Evolutionary conservation across 2,797 vertebrate genomes (phyloP), one percentile per base, ranked within the genome.

Genomic region (Pangasius macronema): DNA sequence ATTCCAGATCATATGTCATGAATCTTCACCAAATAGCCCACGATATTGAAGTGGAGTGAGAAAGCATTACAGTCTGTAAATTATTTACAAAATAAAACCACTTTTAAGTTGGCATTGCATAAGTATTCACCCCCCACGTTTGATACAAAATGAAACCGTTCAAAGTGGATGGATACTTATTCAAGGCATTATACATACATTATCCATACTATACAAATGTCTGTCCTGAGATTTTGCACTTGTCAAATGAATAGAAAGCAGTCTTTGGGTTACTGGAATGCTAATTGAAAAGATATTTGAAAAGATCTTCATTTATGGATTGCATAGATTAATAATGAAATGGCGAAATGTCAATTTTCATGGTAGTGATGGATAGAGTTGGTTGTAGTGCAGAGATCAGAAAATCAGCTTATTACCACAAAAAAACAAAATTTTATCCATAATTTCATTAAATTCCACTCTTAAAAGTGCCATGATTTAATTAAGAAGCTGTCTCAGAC

Each of bases 321-420:
- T 80, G 77, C 33, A 59, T 7, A 14, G 53, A 59, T 59, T 59
- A 80, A 57, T 57, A 79, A 36, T 57, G 30, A 80, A 80, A 80
- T 80, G 33, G 53, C 5, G 10, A 80, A 80, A 59, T 65, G 81
- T 30, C 81, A 82, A 65, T 82, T 82, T 49, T 49, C 61, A 65
- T 49, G 24, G 80, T 46, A 18, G 24, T 82, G 42, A 82, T 82
- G 81, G 42, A 82, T 65, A 65, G 36, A 46, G 3, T 65, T n/a
- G 59, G 39, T 27, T 65, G 57, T 65, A 65, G 33, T 80, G 30
- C 33, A 68, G 22, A 80, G n/a, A n/a, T n/a, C n/a, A n/a, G n/a
- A 85, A 85, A 63, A 79, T 85, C n/a, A 65, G 30, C 55, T 80
- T 33, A 79, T 85, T 55, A 85, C 27, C 73, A 63, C 57, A 76